Percentiles rank a stretch among this genome's conserved stretches.
Conservation (phyloP, 1,140 invertebrate species). For the Conus betulinus region DNA sequence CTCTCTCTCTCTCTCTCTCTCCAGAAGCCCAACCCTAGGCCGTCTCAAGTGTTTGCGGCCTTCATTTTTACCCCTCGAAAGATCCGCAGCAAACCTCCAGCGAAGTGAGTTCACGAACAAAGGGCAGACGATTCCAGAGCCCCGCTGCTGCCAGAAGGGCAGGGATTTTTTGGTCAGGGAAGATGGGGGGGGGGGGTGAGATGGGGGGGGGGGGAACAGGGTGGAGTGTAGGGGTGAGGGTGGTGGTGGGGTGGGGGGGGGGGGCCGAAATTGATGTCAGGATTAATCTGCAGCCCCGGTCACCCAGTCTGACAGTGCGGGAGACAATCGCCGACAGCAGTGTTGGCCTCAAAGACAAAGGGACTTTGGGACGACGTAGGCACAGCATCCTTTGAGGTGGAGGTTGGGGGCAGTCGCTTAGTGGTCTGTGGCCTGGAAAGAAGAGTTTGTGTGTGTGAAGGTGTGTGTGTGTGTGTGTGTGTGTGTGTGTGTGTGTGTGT, state of each 20-base stretch:
- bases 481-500: no score
- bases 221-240: neutral
- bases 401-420: no score
- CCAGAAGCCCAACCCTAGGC: neutral
- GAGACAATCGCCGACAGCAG: constrained; percentile 19
- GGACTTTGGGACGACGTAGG: neutral
- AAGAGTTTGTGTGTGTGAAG: no score
- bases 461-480: no score
- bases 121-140: constrained; percentile 20
- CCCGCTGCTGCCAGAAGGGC: neutral
- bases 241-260: neutral
- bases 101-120: constrained; percentile 29
- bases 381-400: no score
- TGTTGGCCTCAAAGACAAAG: constrained; percentile 18
- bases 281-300: constrained; percentile 25
- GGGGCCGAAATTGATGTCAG: constrained; percentile 22
- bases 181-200: neutral
- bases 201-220: neutral
- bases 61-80: constrained; percentile 24
- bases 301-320: neutral
- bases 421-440: no score
- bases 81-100: constrained; percentile 2
- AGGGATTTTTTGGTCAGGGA: neutral
- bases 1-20: neutral
- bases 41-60: constrained; percentile 16